These are phyloP conservation scores for Ooceraea biroi DNA, from an alignment of 1,140 invertebrate species.

Conservation along the genomic window DNA sequence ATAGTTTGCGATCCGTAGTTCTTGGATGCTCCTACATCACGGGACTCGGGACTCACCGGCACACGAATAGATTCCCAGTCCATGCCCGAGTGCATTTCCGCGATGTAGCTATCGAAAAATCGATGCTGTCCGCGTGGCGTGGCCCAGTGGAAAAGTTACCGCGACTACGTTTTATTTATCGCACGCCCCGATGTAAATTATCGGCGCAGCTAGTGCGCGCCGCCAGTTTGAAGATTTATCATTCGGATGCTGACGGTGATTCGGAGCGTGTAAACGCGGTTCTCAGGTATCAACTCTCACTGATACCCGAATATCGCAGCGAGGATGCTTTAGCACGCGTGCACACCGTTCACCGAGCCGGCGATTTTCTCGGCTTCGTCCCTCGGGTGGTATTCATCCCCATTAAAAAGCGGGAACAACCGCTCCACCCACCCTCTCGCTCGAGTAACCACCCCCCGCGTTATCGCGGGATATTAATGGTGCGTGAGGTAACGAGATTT, in stretches of 20 bases:
- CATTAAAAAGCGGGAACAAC: conserved; percentile 46
- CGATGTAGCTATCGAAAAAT: background rate
- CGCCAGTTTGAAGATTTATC: background rate
- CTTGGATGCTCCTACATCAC: conserved; percentile 36
- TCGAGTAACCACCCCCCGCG: background rate
- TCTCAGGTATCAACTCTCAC: background rate
- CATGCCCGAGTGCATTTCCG: conserved; percentile 23
- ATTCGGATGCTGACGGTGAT: background rate
- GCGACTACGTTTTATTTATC: conserved; percentile 12
- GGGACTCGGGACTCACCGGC: too few relatives aligned
- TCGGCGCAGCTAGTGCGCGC: background rate
- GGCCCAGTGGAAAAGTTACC: background rate
- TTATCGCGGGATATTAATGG: conserved; percentile 55
- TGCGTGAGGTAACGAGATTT: conserved; percentile 53
- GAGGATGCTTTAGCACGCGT: background rate
- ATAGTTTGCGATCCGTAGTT: conserved; percentile 46
- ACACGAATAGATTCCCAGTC: conserved; percentile 24
- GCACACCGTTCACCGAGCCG: background rate
- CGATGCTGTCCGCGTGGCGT: conserved; percentile 17
- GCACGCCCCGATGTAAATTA: background rate
- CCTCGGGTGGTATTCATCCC: conserved; percentile 33
- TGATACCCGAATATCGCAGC: background rate
- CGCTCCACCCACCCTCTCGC: background rate
- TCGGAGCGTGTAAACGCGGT: background rate
- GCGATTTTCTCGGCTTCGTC: conserved; percentile 24